Conservation (phyloP, 2,113 vertebrate species). For the Notothenia coriiceps region DNA sequence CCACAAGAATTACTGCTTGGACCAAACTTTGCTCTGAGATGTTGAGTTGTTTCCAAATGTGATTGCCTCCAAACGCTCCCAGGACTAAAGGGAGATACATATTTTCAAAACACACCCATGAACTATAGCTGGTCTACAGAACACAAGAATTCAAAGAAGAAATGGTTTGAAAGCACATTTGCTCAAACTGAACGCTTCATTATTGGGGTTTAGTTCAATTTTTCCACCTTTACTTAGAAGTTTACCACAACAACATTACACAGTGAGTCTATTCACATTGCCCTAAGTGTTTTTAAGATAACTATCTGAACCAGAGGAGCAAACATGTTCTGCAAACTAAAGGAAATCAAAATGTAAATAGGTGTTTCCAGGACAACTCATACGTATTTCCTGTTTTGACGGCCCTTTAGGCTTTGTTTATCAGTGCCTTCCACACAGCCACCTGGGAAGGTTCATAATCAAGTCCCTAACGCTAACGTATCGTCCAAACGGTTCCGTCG, state of each 20-base stretch:
- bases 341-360: not conserved
- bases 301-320: not conserved
- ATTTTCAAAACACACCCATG: not conserved
- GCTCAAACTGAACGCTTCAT: not conserved
- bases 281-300: not conserved
- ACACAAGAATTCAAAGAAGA: too few relatives aligned
- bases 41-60: constrained; percentile 29
- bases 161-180: too few relatives aligned
- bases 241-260: not conserved
- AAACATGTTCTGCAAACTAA: not conserved
- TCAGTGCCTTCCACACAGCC: too few relatives aligned
- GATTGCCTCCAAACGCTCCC: constrained; percentile 39
- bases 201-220: too few relatives aligned
- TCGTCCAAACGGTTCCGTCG: too few relatives aligned
- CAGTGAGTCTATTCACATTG: too few relatives aligned
- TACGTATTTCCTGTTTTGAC: too few relatives aligned
- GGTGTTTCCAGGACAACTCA: not conserved
- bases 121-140: not conserved
- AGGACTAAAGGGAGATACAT: constrained; percentile 4
- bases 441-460: too few relatives aligned
- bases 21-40: constrained; percentile 34
- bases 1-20: constrained; percentile 28
- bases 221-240: too few relatives aligned
- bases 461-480: too few relatives aligned
- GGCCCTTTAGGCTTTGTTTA: too few relatives aligned